A percentile compares a stretch with the other conserved stretches of the same genome.
Conservation (phyloP, 2,113 vertebrate genomes). For the Catharus fuscescens region DNA sequence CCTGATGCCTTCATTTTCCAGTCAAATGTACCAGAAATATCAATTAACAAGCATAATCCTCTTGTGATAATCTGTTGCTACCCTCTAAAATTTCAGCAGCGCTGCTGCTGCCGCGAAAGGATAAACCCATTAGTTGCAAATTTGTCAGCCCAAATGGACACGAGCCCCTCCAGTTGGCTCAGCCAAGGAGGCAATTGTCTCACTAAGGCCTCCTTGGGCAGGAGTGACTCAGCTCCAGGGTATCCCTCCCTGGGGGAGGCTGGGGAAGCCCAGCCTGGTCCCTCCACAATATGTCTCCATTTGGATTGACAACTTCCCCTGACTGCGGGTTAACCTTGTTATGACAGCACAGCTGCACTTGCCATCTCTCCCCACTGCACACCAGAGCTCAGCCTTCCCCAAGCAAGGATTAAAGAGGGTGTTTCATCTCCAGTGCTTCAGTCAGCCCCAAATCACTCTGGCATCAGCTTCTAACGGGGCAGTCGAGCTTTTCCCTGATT, state of each 20-base stretch:
- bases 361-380: neutral
- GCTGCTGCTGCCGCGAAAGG: fast-evolving
- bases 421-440: neutral
- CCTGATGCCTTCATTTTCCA: neutral
- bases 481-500: fast-evolving
- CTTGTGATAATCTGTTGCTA: neutral
- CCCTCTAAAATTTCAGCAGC: neutral
- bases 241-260: neutral
- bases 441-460: neutral
- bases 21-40: neutral
- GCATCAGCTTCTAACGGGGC: neutral
- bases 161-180: neutral
- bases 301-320: slow-evolving; percentile 32
- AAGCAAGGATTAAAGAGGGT: neutral
- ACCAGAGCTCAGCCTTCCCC: neutral
- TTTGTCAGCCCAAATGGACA: neutral
- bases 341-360: slow-evolving; percentile 45
- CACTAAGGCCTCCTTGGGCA: neutral
- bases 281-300: neutral
- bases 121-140: neutral
- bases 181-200: neutral
- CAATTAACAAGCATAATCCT: slow-evolving; percentile 19
- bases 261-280: neutral
- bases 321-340: slow-evolving; percentile 39
- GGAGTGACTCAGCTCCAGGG: neutral